Conservation (phyloP, 2,888 invertebrate species). For the Lampropteryx suffumata region DNA sequence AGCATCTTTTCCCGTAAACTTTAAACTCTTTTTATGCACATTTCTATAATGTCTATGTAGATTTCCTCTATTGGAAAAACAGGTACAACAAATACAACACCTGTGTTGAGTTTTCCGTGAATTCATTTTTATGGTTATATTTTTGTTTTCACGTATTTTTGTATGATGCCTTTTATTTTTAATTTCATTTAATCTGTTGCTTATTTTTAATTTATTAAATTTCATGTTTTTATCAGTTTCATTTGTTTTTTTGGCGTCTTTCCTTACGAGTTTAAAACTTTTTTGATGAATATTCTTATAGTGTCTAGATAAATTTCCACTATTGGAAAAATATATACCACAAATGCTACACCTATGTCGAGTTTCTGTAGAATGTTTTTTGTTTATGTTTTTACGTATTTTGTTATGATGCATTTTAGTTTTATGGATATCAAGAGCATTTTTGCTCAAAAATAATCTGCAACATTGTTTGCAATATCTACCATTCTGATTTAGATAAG, state of each 20-base stretch:
- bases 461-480: constrained; percentile 57
- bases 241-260: background rate
- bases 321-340: constrained; percentile 27
- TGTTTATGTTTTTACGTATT: constrained; percentile 1
- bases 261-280: background rate
- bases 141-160: background rate
- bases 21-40: constrained; percentile 29
- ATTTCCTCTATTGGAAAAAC: constrained; percentile 30
- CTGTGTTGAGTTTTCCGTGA: background rate
- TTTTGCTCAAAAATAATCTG: constrained; percentile 54
- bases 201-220: background rate
- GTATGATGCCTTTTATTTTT: background rate
- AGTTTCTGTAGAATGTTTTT: constrained; percentile 1
- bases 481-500: constrained; percentile 47
- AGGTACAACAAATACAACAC: constrained; percentile 39
- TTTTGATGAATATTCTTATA: constrained; percentile 36
- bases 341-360: constrained; percentile 17
- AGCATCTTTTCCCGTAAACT: background rate
- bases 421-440: constrained; percentile 38
- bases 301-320: constrained; percentile 42
- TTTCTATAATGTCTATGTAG: constrained; percentile 43
- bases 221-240: background rate
- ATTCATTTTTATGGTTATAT: background rate
- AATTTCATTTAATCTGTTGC: background rate
- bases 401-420: constrained; percentile 29